Evolutionary conservation across 2,888 invertebrate genomes (phyloP).

Genomic region (Taenaris catops): DNA sequence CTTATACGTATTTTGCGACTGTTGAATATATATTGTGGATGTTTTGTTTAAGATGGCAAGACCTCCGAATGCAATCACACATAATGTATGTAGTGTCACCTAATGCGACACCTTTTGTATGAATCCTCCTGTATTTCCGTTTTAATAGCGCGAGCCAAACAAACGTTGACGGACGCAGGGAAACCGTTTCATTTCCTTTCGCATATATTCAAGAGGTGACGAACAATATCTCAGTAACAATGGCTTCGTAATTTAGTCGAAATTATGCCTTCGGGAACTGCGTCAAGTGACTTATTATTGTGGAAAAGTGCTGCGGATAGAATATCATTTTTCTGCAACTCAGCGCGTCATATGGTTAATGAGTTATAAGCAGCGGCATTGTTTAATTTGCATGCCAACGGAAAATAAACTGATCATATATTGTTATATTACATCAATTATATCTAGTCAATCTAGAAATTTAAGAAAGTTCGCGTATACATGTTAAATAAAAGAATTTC

Average conservation of each 20-base stretch:
- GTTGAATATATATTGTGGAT: too few relatives aligned
- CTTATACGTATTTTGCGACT: too few relatives aligned
- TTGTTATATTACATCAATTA: too few relatives aligned
- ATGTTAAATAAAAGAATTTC: too few relatives aligned
- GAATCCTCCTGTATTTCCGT: conserved; percentile 5
- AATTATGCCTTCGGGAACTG: conserved; percentile 62
- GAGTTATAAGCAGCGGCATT: too few relatives aligned
- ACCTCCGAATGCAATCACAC: conserved; percentile 4
- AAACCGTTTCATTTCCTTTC: conserved; percentile 71
- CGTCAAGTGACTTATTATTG: conserved; percentile 73
- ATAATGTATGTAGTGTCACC: conserved; percentile 10
- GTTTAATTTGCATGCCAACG: too few relatives aligned
- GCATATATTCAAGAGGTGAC: conserved; percentile 62
- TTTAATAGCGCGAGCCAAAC: conserved; percentile 4
- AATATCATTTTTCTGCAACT: conserved; percentile 30
- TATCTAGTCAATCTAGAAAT: too few relatives aligned
- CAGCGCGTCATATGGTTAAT: background rate
- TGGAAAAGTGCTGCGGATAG: conserved; percentile 57
- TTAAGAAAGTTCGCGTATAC: too few relatives aligned
- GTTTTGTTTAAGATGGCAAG: too few relatives aligned
- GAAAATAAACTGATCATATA: too few relatives aligned
- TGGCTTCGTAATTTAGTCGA: conserved; percentile 69
- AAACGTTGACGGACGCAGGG: conserved; percentile 33
- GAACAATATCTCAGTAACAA: conserved; percentile 73
- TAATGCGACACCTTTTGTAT: conserved; percentile 9